Conservation (phyloP, 2,113 vertebrate species). For the Ctenomys sociabilis region DNA sequence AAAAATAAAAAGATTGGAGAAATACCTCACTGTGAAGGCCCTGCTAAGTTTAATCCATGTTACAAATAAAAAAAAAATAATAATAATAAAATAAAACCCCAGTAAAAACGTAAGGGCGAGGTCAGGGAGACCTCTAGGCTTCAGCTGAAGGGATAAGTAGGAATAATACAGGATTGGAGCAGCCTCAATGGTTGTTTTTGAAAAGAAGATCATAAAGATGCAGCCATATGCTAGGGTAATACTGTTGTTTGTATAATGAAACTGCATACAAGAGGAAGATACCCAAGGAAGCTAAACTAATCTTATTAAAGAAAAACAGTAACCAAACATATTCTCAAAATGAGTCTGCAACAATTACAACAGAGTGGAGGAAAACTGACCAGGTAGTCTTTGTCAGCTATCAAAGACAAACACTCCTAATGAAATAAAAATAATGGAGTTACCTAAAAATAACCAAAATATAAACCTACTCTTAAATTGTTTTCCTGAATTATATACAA, state of each 20-base stretch:
- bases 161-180: neutral
- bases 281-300: neutral
- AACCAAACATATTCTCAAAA: neutral
- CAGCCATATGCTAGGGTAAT: neutral
- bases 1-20: neutral
- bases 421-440: slow-evolving; percentile 5
- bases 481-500: slow-evolving; percentile 30
- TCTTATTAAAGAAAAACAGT: neutral
- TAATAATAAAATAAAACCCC: neutral
- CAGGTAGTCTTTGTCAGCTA: too few relatives aligned
- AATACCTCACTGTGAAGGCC: neutral
- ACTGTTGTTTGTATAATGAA: neutral
- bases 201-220: slow-evolving; percentile 3
- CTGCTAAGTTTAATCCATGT: too few relatives aligned
- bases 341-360: neutral
- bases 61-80: too few relatives aligned
- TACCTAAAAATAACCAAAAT: slow-evolving; percentile 35
- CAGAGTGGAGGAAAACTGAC: neutral
- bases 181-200: neutral
- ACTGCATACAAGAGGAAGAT: neutral
- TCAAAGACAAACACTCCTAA: neutral
- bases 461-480: neutral
- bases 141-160: neutral
- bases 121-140: neutral
- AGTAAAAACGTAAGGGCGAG: neutral